Evolutionary conservation across 2,113 vertebrate genomes (phyloP), one percentile per base, ranked within the genome.

Genomic region (Castor canadensis): DNA sequence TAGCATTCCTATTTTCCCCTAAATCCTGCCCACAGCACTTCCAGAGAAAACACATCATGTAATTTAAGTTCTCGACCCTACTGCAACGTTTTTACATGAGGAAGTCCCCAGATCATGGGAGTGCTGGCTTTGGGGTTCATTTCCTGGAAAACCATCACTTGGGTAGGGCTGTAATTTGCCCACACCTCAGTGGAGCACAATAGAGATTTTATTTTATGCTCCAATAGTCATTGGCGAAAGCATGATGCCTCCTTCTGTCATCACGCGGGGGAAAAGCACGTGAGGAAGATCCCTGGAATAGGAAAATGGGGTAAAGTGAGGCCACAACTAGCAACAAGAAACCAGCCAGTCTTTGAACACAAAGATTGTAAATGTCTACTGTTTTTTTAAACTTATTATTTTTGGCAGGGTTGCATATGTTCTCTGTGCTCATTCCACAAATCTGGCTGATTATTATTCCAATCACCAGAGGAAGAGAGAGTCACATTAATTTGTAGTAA

Each of bases 401-500:
- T 99, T 99, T 99, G 99, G 99, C 99, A 99, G 99, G 98, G 98
- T 98, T 99, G 99, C 99, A 99, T 99, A 99, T 99, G 99, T 99
- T 99, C 98, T 98, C 98, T 96, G 98, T 97, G 98, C 98, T 98
- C 97, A 98, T 99, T 98, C 98, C 97, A 97, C 95, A 96, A 99
- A 98, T 98, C 98, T 97, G 98, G 98, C 98, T 99, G 98, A 99
- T 99, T 99, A 99, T 99, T 99, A 99, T 99, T 99, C 99, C 99
- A 99, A 99, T 99, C 99, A 99, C 99, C 98, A 98, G 98, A 99
- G 98, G 99, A 99, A 98, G 98, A 99, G 99, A 98, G 98, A 99
- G 99, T 99, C 99, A 99, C 99, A 99, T 99, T 99, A 99, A 99
- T 99, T 99, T 99, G 99, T 99, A 99, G 99, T 99, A 99, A 99